These are phyloP conservation scores for Vanessa cardui DNA, from an alignment of 2,888 invertebrate genomes.

Conservation along the genomic window DNA sequence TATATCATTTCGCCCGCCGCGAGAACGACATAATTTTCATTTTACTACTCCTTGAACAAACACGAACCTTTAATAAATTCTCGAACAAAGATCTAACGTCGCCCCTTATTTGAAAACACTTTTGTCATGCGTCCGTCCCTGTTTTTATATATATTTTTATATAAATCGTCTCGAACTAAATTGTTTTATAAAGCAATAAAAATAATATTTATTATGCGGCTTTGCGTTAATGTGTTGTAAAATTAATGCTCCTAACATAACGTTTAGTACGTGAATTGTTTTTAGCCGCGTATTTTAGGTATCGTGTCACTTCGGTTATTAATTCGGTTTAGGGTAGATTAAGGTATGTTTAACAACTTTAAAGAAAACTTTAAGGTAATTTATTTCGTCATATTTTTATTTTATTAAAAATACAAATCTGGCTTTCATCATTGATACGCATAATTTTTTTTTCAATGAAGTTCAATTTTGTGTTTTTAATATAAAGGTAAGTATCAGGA, in stretches of 20 bases:
- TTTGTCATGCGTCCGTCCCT: conserved; percentile 59
- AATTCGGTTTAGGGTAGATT: background rate
- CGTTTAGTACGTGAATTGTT: conserved; percentile 14
- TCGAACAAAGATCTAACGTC: conserved; percentile 71
- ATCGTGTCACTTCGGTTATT: conserved; percentile 6
- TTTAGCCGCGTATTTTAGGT: conserved; percentile 10
- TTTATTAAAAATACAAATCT: background rate
- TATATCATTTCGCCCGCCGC: conserved; percentile 41
- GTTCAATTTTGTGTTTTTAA: too few species aligned
- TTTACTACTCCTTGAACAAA: conserved; percentile 75
- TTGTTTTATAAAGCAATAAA: conserved; percentile 55
- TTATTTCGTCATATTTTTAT: conserved; percentile 2
- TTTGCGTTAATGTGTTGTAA: conserved; percentile 55
- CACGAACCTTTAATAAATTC: conserved; percentile 72
- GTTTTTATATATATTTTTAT: conserved; percentile 39
- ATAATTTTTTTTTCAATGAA: too few species aligned
- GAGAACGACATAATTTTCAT: conserved; percentile 73
- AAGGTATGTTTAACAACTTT: conserved; percentile 6
- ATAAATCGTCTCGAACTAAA: conserved; percentile 44
- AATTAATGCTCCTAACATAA: conserved; percentile 34
- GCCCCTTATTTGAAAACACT: conserved; percentile 71
- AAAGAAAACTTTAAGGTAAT: background rate
- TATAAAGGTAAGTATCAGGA: too few species aligned
- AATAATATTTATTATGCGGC: conserved; percentile 52
- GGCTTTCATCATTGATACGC: background rate